Base-by-base conservation (phyloP, 2,113 vertebrate species). In the Sinocyclocheilus maitianheensis region DNA sequence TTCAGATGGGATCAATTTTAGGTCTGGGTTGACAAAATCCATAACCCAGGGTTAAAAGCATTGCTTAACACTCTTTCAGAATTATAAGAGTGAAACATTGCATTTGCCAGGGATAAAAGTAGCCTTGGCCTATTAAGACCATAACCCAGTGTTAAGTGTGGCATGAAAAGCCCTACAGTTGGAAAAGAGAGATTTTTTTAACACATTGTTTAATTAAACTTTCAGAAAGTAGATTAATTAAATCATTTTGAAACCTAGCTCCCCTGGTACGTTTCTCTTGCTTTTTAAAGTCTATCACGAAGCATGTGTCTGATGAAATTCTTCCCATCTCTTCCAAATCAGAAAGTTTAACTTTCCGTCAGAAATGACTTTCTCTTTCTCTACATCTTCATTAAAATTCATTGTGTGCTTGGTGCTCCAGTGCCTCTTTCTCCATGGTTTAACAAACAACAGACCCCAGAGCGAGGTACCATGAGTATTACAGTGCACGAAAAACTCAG, bases 381-480 rank as follows among this genome's bases (percentile, higher is more conserved):
- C 65, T 83, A 53, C 46, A 24, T 72, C 65, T 83, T 72, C 81
- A 83, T 83, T 83, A 83, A 83, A 55, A 83, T 80, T 26, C 62
- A 80, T 78, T 65, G 84, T 67, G 58, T 53, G 76, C 84, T 78
- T 72, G 48, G 65, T 26, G 30, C 81, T 83, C 51, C 81, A 83
- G 26, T 53, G 81, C 81, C 30, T 83, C 81, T 83, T 83, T 83
- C 81, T 72, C 81, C 81, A 83, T 83, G 81, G 81, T 83, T 83
- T 83, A 83, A 72, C 81, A 83, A 83, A 83, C 81, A 72, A 83
- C 65, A 83, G 48, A 83, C 58, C 81, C 81, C 81, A 83, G 63
- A 55, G 48, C 26, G 48, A 16, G 48, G 48, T 55, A 53, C 81
- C 67, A 37, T 37, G 81, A 83, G 81, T 74, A 83, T 83, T 55